Conservation (phyloP, 2,888 invertebrate genomes). For the Pristionchus fissidentatus region DNA sequence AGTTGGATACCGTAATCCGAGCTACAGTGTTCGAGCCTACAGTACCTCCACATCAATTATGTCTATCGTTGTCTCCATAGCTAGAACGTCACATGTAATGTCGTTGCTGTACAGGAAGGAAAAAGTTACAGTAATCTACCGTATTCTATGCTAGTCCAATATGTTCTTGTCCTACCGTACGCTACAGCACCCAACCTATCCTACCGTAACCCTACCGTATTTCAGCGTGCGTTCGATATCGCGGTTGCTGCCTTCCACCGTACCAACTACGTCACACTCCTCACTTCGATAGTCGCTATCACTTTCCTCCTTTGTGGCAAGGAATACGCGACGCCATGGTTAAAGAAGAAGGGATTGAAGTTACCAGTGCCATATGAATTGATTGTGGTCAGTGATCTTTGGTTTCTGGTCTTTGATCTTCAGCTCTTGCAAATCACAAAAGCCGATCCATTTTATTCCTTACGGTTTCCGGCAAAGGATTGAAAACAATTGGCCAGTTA, state of each 20-base stretch:
- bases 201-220: background rate
- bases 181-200: no score
- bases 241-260: background rate
- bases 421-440: background rate
- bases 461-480: no score
- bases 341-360: slow-evolving; percentile 50
- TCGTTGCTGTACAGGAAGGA: no score
- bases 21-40: background rate
- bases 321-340: slow-evolving; percentile 49
- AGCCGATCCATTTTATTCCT: no score
- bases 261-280: background rate
- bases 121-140: no score
- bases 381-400: slow-evolving; percentile 50
- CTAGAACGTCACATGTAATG: background rate
- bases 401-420: background rate
- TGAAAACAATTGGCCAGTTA: no score
- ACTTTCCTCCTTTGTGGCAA: slow-evolving; percentile 53
- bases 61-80: background rate
- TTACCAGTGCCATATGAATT: slow-evolving; percentile 57
- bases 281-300: slow-evolving; percentile 47
- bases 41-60: no score
- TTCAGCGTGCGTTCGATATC: slow-evolving; percentile 1
- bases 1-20: background rate
- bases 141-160: no score
- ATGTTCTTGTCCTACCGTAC: no score